Base-by-base conservation (phyloP, 2,888 invertebrate genomes). In the Patella ulyssiponensis region DNA sequence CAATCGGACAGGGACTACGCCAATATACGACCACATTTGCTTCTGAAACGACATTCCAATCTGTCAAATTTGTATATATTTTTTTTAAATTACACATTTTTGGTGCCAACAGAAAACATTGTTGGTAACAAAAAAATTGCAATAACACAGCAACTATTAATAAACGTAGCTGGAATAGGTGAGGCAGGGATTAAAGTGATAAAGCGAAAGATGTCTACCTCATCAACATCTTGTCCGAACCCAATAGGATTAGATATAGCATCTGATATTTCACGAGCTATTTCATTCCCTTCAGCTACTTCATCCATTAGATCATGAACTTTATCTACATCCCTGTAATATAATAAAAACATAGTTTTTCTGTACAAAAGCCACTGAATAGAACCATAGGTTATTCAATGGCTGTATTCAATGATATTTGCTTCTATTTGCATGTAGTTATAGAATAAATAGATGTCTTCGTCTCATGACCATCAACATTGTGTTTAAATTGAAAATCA, bases 301-400 rank as follows among this genome's bases (percentile, higher is more conserved):
- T 99, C 99, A 91, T 99, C 99, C 98, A 99, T 99, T 93, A 99
- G 96, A 88, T 99, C 98, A 91, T 99, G 99, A 1, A 99, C 99
- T 93, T 99, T 96, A 93, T 98, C 98, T 70, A 98, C 96, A 92
- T 98, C 97, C 94, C 98, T 98, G 86, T 70, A 27, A 27, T 27
- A 27, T 27, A 27, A 27, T 27, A 27, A 82, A 82, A 56, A 74
- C 23, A 56, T 12, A 44, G 44, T 7, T 44, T 44, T 27, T 27
- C 27, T 27, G 27, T 27, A 27, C 27, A 27, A 27, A 27, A 27
- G 27, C 27, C 2, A 27, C 27, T 27, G 27, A 27, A 27, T 27
- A 27, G 1, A 27, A 27, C 27, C 2, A 27, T 27, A 27, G 27
- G 27, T 27, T 27, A 27, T 27, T 27, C 27, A 27, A 27, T 27